Evolutionary conservation across 2,113 vertebrate genomes (phyloP).

Genomic region (Phalacrocorax pelagicus): DNA sequence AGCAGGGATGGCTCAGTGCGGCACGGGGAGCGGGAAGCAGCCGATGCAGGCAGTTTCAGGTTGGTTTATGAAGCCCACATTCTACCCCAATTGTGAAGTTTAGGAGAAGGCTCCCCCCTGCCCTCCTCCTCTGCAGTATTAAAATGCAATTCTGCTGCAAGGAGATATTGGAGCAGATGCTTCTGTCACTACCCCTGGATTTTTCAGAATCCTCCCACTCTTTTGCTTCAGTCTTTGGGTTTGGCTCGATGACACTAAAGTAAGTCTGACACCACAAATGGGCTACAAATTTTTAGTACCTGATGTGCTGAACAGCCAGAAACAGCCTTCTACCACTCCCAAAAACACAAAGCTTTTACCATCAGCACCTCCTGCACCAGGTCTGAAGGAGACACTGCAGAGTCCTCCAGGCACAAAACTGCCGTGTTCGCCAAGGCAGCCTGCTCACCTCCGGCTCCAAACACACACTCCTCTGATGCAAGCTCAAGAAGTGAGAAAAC

Average conservation of each 20-base stretch:
- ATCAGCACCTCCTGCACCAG: rapidly evolving
- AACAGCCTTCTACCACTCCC: rapidly evolving
- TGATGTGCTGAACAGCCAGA: rapidly evolving
- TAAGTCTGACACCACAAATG: rapidly evolving
- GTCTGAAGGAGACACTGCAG: too few species aligned
- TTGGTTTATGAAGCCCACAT: rapidly evolving
- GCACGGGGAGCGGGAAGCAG: rapidly evolving
- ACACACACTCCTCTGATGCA: rapidly evolving
- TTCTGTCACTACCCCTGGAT: not conserved
- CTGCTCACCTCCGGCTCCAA: not conserved
- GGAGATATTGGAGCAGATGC: rapidly evolving
- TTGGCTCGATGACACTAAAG: rapidly evolving
- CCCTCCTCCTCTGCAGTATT: not conserved
- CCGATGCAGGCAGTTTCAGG: rapidly evolving
- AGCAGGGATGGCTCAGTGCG: rapidly evolving
- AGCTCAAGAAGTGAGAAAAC: not conserved
- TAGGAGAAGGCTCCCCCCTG: not conserved
- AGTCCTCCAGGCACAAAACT: not conserved
- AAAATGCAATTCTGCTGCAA: rapidly evolving
- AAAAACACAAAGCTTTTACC: not conserved
- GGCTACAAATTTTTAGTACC: not conserved
- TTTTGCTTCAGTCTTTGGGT: rapidly evolving
- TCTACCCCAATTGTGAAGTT: rapidly evolving
- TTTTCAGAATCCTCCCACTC: not conserved
- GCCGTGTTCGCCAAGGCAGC: rapidly evolving